A percentile compares a stretch with the other conserved stretches of the same genome.
Evolutionary conservation across 2,113 vertebrate genomes (phyloP).

Genomic region (Coracopsis vasa): DNA sequence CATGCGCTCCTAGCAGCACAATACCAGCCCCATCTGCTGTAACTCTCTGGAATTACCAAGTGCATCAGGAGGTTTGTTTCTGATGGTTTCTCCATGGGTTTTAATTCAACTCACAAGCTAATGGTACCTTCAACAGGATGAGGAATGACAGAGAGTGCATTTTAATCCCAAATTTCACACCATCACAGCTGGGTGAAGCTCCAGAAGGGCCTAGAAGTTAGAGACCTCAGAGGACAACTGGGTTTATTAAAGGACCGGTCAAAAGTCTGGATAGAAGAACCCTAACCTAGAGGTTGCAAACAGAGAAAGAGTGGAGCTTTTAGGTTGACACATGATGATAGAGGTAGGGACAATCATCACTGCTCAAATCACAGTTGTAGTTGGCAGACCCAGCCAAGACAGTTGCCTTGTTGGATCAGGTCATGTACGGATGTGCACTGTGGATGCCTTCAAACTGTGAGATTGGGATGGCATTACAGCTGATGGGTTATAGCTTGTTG

Average conservation of each 20-base stretch:
- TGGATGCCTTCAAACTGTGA: neutral
- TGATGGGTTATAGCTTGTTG: neutral
- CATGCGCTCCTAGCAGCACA: neutral
- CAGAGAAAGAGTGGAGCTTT: neutral
- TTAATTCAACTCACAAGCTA: neutral
- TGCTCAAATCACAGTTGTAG: neutral
- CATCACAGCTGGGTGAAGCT: neutral
- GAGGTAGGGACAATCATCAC: neutral
- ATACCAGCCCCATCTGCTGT: constrained; percentile 68
- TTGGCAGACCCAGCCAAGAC: neutral
- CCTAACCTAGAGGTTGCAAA: neutral
- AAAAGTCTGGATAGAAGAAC: neutral
- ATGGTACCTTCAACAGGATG: neutral
- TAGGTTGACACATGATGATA: neutral
- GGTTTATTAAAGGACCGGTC: neutral
- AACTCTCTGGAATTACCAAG: constrained; percentile 42
- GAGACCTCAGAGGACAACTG: neutral
- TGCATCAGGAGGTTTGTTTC: neutral
- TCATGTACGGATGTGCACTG: neutral
- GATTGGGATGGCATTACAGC: neutral
- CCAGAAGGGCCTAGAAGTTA: neutral
- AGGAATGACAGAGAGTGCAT: neutral
- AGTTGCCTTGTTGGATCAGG: neutral
- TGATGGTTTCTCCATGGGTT: neutral
- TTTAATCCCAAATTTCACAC: neutral